Evolutionary conservation across 2,888 invertebrate species (phyloP).

Genomic region (Mythimna lalbum): DNA sequence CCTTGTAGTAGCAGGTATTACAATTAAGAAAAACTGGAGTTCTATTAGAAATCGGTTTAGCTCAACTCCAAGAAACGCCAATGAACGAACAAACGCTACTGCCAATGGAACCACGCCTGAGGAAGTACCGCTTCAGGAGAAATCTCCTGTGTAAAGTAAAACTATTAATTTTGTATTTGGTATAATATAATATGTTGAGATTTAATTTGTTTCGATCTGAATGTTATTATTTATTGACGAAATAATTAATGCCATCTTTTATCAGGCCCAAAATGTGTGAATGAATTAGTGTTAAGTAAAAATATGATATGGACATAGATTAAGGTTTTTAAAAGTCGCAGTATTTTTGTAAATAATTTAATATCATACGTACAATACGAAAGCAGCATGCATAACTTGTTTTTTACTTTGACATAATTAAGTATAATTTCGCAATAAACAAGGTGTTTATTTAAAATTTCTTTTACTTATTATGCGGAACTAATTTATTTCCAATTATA

Average conservation of each 20-base stretch:
- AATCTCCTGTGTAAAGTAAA: conserved; percentile 80
- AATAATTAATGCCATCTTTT: conserved; percentile 46
- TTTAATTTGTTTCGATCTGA: conserved; percentile 85
- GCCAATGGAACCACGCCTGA: conserved; percentile 82
- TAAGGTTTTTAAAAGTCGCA: conserved; percentile 57
- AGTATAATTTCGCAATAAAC: conserved; percentile 66
- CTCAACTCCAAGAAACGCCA: conserved; percentile 79
- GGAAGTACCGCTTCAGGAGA: conserved; percentile 86
- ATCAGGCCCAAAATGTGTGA: conserved; percentile 56
- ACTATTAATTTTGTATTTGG: conserved; percentile 28
- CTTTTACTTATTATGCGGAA: conserved; percentile 28
- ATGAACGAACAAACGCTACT: conserved; percentile 74
- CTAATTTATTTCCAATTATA: conserved; percentile 19
- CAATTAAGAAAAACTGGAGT: conserved; percentile 90
- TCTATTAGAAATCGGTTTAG: conserved; percentile 85
- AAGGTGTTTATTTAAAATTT: conserved; percentile 45
- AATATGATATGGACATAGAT: conserved; percentile 51
- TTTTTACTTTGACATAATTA: conserved; percentile 71
- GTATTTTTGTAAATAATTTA: conserved; percentile 68
- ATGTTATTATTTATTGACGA: conserved; percentile 75
- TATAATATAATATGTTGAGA: conserved; percentile 54
- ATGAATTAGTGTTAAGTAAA: conserved; percentile 45
- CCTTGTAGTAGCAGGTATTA: conserved; percentile 88
- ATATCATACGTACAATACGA: conserved; percentile 56
- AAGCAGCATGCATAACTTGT: conserved; percentile 61